phyloP scores from a whole-genome alignment of 2,888 invertebrate genomes.

The Molorchus minor region DNA sequence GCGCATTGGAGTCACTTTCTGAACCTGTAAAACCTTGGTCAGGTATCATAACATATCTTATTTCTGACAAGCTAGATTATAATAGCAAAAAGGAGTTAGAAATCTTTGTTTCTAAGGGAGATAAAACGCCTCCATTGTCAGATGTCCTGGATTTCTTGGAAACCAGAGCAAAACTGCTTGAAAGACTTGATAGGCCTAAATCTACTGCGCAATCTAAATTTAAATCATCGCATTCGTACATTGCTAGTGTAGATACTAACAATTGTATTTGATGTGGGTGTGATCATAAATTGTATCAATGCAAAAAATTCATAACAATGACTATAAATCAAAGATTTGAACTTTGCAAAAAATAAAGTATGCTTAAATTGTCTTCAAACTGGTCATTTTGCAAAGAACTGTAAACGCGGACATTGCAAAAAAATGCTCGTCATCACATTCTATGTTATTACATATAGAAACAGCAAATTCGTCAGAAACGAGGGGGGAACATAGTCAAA shows the following conservation, averaged over 20 bases:
- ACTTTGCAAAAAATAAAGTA: background rate
- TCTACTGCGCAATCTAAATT: background rate
- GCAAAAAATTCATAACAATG: slow-evolving; percentile 2
- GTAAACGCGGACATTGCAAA: slow-evolving; percentile 1
- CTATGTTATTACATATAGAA: background rate
- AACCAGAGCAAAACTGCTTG: background rate
- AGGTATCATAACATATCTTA: no score
- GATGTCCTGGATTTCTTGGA: background rate
- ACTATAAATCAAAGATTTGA: background rate
- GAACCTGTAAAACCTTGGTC: no score
- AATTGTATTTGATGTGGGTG: background rate
- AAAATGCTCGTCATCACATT: background rate
- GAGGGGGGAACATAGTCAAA: background rate
- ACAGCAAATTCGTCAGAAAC: background rate
- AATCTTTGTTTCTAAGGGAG: background rate
- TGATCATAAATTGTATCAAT: background rate
- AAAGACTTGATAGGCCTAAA: background rate
- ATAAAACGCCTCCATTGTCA: background rate
- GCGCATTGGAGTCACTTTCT: background rate
- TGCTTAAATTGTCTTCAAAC: slow-evolving; percentile 1
- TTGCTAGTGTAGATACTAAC: background rate
- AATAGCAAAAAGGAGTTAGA: slow-evolving; percentile 2
- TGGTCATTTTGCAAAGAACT: background rate
- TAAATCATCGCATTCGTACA: slow-evolving; percentile 1
- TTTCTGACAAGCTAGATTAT: no score